phyloP scores from a whole-genome alignment of 2,797 vertebrate genomes.

The Percopsis omiscomaycus region DNA sequence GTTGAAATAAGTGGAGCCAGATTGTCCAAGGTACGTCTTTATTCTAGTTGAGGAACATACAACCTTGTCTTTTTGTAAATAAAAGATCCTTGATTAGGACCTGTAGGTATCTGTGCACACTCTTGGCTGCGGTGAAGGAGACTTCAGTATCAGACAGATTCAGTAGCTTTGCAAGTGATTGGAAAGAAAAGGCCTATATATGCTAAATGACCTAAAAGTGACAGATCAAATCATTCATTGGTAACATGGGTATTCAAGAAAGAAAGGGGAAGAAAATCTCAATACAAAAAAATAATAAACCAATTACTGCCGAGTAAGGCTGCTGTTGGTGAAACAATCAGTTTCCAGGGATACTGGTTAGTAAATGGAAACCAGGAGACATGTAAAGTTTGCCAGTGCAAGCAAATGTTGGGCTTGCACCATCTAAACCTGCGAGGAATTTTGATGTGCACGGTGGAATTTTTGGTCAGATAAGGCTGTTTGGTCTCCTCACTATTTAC shows the following conservation, averaged over 20 bases:
- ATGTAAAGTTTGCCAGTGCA: conserved; percentile 6
- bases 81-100: conserved; percentile 26
- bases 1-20: conserved; percentile 41
- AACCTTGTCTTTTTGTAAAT: conserved; percentile 46
- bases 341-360: conserved; percentile 1
- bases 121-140: conserved; percentile 20
- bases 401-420: conserved; percentile 12
- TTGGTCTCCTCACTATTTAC: conserved; percentile 18
- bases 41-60: conserved; percentile 50
- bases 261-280: not conserved
- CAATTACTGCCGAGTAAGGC: conserved; percentile 9
- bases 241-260: conserved; percentile 10
- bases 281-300: not conserved
- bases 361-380: conserved; percentile 1
- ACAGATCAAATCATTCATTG: no score
- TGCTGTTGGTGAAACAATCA: conserved; percentile 8
- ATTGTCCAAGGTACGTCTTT: conserved; percentile 43
- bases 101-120: conserved; percentile 28
- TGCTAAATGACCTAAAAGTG: conserved; percentile 21
- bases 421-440: conserved; percentile 1
- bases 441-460: conserved; percentile 13
- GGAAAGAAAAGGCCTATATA: conserved; percentile 1
- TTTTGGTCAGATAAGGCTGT: conserved; percentile 11
- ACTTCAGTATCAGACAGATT: conserved; percentile 31
- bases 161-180: conserved; percentile 33